Evolutionary conservation across 2,113 vertebrate species (phyloP), one percentile per base, ranked within the genome.

Genomic region (Datnioides undecimradiatus): DNA sequence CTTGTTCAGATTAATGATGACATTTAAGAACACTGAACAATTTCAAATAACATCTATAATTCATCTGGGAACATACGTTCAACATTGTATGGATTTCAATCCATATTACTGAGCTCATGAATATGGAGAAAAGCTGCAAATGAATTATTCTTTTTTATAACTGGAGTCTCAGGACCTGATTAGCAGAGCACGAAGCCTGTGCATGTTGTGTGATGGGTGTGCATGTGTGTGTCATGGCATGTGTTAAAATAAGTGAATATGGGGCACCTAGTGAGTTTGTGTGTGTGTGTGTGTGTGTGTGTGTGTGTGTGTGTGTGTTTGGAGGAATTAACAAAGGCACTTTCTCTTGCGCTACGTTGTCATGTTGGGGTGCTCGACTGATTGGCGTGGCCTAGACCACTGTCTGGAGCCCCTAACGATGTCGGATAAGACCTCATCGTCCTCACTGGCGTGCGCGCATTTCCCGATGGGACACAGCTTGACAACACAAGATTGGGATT

Each of bases 1-100:
- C 87, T 86, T 84, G 81, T 90, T 90, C 81, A 85, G 82, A 89
- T 90, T 91, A 90, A 91, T 86, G 88, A 90, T 85, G 90, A 92
- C 83, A 90, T 90, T 89, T 91, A 93, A 89, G 83, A 85, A 89
- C 90, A 90, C 62, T 85, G 80, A 91, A 86, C 85, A 85, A 74
- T 88, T 89, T 93, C 81, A 84, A 88, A 91, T 45, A 89, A 85
- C 89, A 90, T 90, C 77, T 69, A 91, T 88, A 83, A 90, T 91
- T 91, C 82, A 93, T 83, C 62, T 5, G 45, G 63, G 76, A 90
- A 71, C 77, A 83, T 68, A 59, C 51, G 34, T 79, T 80, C 60
- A 74, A 62, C 87, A 88, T 86, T 79, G 79, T 83, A 85, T 79
- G 75, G 45, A 81, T 76, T 82, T 67, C 82, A 79, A 57, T 87